Base-by-base conservation (phyloP, 1,140 invertebrate genomes). In the Hypothenemus hampei region DNA sequence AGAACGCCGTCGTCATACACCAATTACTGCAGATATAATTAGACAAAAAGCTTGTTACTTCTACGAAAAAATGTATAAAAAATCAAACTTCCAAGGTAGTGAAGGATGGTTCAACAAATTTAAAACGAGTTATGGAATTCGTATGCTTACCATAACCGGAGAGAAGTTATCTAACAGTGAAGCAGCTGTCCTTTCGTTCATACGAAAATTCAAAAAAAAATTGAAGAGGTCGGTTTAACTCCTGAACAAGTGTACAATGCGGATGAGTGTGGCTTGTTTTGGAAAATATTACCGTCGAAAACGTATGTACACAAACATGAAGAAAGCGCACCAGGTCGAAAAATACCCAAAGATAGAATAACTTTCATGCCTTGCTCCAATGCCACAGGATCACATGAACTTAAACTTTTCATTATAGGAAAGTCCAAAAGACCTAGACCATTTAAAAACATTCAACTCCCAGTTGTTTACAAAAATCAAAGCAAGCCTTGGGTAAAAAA, bases 281-380 rank as follows among this genome's bases (percentile, higher is more conserved):
- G 66, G 65, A 66, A 62, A n/a, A n/a, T n/a, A n/a, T n/a, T n/a
- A n/a, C n/a, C n/a, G n/a, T n/a, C n/a, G 39, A 66, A 66, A 67
- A 69, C 63, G 20, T 59, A 63, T 18, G 65, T 58, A 47, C 64
- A 46, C 40, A 41, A 18, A 33, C 44, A 33, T 57, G 66, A 67
- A 63, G 31, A 33, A 18, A 59, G 54, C 47, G 62, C 58, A 43
- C 60, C 61, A 57, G 61, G 64, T 50, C 35, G 39, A 24, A 68
- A 72, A 63, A 57, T 68, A 29, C 52, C 21, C 36, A 71, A 72
- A 64, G 63, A 72, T 23, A 62, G 63, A 47, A 61, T 72, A 15
- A 72, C 65, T 44, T 56, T 70, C 31, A 65, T 72, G 61, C 58
- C 60, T n/a, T 71, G 71, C 61, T 51, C 63, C 29, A 73, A 73